These are phyloP conservation scores for Caradrina kadenii DNA, from an alignment of 2,888 invertebrate genomes.

Conservation along the genomic window DNA sequence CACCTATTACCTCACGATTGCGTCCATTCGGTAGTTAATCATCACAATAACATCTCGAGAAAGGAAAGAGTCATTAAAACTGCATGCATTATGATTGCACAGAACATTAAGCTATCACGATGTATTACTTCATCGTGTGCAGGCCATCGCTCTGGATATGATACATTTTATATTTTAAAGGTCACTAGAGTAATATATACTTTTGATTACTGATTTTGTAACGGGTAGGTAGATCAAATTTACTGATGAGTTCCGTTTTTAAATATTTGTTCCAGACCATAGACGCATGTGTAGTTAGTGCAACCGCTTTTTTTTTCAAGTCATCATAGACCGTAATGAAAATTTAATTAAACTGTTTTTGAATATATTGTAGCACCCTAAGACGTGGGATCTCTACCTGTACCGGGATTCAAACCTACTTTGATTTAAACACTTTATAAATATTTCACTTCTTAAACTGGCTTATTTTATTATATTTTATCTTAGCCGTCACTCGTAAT, in stretches of 20 bases:
- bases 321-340: not conserved
- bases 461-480: not conserved
- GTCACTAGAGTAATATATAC: constrained; percentile 49
- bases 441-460: not conserved
- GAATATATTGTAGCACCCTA: too few species aligned
- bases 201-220: constrained; percentile 3
- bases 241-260: not conserved
- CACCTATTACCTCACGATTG: constrained; percentile 23
- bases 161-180: constrained; percentile 32
- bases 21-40: constrained; percentile 15
- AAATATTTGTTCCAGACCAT: not conserved
- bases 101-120: constrained; percentile 55
- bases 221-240: not conserved
- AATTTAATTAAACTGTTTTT: too few species aligned
- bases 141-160: constrained; percentile 18
- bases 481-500: too few species aligned
- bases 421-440: too few species aligned
- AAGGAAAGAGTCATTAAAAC: constrained; percentile 44
- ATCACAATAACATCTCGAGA: constrained; percentile 37
- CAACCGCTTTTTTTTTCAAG: not conserved
- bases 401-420: not conserved
- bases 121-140: constrained; percentile 40
- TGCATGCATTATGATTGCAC: constrained; percentile 35
- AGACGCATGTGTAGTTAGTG: not conserved
- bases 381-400: too few species aligned